Base-by-base conservation (phyloP, 1,140 invertebrate genomes). In the Melipona quadrifasciata region DNA sequence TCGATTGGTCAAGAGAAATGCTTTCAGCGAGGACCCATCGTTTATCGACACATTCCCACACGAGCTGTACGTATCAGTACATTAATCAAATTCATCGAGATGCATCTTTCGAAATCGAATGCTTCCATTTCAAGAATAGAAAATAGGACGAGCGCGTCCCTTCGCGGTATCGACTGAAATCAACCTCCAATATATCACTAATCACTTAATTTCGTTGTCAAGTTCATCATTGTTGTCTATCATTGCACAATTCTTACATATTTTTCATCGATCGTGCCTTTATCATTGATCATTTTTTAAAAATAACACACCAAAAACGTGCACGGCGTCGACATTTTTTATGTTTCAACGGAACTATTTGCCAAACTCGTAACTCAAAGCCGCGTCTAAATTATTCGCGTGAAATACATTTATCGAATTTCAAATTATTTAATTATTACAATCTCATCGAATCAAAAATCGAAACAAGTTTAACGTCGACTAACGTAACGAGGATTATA, bases 1-100 rank as follows among this genome's bases (percentile, higher is more conserved):
- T 65, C 77, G 78, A 67, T 80, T n/a, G 53, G 70, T 71, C 57
- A 67, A 34, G 83, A 64, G 34, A 31, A 67, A n/a, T 71, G 2
- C 47, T 47, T 55, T 58, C n/a, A 73, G 17, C 19, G 19, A 65
- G 51, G 51, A 57, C 57, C 39, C 51, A 57, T n/a, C 47, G 16
- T 14, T 70, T 16, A 39, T 27, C 51, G 24, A 64, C 19, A 3
- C n/a, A 39, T 10, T 51, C 19, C 10, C 19, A 74, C 17, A 4
- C 19, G 8, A 57, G 12, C 0, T 19, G 10, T 31, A n/a, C 12
- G 12, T 3, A 17, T 53, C 31, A 3, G 16, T n/a, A 31, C 6
- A 24, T 31, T 34, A 12, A 17, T 57, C 11, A 34, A 27, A 27
- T 74, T 53, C 24, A 6, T 3, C 17, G 3, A 47, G 12, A n/a